These are phyloP conservation scores for Archips crataeganus DNA, from an alignment of 2,888 invertebrate species.

Conservation along the genomic window DNA sequence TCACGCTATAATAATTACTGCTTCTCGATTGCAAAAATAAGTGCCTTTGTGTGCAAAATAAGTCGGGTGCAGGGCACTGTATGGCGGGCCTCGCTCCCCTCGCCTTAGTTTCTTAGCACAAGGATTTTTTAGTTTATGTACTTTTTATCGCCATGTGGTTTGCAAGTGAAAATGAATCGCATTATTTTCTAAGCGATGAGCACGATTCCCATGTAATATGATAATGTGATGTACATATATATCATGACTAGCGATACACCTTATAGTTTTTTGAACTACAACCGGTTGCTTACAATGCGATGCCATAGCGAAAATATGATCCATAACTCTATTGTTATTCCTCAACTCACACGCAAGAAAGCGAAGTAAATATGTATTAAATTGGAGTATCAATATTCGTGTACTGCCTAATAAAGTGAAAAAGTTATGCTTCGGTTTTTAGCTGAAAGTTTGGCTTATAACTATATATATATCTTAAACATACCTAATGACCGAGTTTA, in stretches of 20 bases:
- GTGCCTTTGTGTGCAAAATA: constrained; percentile 42
- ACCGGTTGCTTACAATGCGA: constrained; percentile 74
- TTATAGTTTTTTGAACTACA: constrained; percentile 78
- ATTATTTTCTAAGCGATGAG: constrained; percentile 82
- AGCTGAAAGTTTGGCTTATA: not conserved
- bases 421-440: not conserved
- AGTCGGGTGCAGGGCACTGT: constrained; percentile 50
- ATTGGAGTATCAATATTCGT: not conserved
- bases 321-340: constrained; percentile 50
- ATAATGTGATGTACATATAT: constrained; percentile 80
- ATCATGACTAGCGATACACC: constrained; percentile 75
- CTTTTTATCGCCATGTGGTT: constrained; percentile 61
- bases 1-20: constrained; percentile 56
- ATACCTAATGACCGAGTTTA: not conserved
- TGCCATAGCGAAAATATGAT: constrained; percentile 67
- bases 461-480: not conserved
- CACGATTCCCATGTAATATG: constrained; percentile 84
- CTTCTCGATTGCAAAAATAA: constrained; percentile 45
- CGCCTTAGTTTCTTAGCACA: constrained; percentile 33
- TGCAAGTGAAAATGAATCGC: constrained; percentile 80
- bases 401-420: not conserved
- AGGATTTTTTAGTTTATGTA: constrained; percentile 29
- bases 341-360: constrained; percentile 11
- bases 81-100: constrained; percentile 51
- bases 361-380: not conserved